Percentiles rank a stretch among this genome's conserved stretches.
Evolutionary conservation across 1,140 invertebrate species (phyloP).

Genomic region (Drosophila azteca): DNA sequence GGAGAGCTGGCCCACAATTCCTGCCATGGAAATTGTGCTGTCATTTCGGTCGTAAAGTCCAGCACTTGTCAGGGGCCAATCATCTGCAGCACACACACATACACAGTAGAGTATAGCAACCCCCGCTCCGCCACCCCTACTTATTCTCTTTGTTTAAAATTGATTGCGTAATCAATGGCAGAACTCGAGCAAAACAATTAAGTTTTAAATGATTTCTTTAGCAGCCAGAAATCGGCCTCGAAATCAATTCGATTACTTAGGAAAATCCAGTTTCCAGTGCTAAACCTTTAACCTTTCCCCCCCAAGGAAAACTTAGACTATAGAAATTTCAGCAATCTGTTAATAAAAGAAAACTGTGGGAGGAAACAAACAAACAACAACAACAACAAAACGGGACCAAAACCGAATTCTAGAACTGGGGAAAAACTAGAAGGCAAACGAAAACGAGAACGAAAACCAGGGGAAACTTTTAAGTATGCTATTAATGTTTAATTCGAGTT

Average conservation of each 20-base stretch:
- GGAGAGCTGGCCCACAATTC: too few relatives aligned
- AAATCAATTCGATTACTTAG: conserved; percentile 31
- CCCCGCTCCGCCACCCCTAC: too few relatives aligned
- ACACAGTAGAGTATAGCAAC: too few relatives aligned
- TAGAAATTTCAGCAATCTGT: conserved; percentile 9
- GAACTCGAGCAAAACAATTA: conserved; percentile 37
- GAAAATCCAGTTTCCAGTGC: conserved; percentile 15
- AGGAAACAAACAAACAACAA: conserved; percentile 1
- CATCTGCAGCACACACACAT: background rate
- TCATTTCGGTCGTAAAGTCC: too few relatives aligned
- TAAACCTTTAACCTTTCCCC: background rate
- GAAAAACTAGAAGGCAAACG: conserved; percentile 5
- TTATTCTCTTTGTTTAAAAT: background rate
- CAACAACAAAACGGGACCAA: background rate
- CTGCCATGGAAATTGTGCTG: too few relatives aligned
- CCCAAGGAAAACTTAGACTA: conserved; percentile 6
- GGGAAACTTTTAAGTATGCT: conserved; percentile 79
- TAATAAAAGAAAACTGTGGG: conserved; percentile 21
- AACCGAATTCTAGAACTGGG: conserved; percentile 15
- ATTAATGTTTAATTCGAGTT: conserved; percentile 82
- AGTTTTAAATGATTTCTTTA: conserved; percentile 26
- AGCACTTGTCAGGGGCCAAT: too few relatives aligned
- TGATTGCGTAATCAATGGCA: conserved; percentile 33
- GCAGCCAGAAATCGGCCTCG: conserved; percentile 21
- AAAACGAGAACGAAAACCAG: conserved; percentile 41